Base-by-base conservation (phyloP, 2,797 vertebrate species). In the Allobates femoralis region DNA sequence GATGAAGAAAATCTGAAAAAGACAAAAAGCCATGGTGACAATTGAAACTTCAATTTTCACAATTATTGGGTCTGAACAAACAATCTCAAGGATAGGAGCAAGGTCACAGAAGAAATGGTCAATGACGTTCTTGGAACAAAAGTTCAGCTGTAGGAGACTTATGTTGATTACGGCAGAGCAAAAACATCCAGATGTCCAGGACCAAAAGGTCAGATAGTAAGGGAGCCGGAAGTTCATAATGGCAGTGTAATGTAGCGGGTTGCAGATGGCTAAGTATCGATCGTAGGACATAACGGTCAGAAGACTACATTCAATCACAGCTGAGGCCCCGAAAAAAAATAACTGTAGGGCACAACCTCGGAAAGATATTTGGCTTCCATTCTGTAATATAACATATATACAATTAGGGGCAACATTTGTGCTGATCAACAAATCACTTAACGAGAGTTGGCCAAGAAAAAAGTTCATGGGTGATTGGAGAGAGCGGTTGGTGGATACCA, bases 261-360 rank as follows among this genome's bases (percentile, higher is more conserved):
- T 41, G 34, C 80, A 82, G 12, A 82, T 73, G 51, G 66, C 80
- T 19, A 82, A 34, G 62, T 81, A 81, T 2, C 83, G 41, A 67
- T 84, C 83, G 34, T 84, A 84, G 26, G 83, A 77, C 83, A 84
- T 84, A 8, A 84, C 26, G 3, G 73, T 77, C 23, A 84, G 41
- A 28, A 84, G 73, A 53, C 55, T 75, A 64, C 82, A 84, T 26
- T 84, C 82, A 26, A 62, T 21, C 11, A 76, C 23, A 4, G 41
- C 69, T 50, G 69, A 75, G 18, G 56, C 55, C 60, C 71, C 82
- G 28, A 56, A 84, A 26, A 76, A 76, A 51, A 64, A 84, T 37
- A 84, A 51, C 26, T 76, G 71, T 7, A 23, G 16, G 23, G 41
- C 21, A 71, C 81, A 83, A 21, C 34, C 19, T 74, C 19, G 14